Percentiles rank a stretch among this genome's conserved stretches.
These are phyloP conservation scores for Cygnus atratus DNA, from an alignment of 2,113 vertebrate genomes.

Conservation along the genomic window DNA sequence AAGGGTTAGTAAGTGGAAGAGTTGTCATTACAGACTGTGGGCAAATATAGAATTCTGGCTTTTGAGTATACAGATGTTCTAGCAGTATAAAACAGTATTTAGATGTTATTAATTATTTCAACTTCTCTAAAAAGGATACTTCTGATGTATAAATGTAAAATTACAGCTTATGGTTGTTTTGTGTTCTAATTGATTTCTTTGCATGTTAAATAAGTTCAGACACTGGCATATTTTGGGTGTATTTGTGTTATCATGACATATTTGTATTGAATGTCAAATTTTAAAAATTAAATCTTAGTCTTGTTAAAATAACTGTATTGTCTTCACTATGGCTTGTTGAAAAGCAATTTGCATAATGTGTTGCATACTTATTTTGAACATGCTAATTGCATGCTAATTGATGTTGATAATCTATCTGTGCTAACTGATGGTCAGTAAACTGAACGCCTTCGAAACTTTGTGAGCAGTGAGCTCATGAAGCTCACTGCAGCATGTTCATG, in stretches of 20 bases:
- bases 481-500: too few relatives aligned
- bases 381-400: not conserved
- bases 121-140: conserved; percentile 74
- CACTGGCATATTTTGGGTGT: conserved; percentile 81
- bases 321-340: conserved; percentile 37
- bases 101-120: conserved; percentile 77
- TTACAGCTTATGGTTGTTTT: conserved; percentile 76
- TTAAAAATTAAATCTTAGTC: conserved; percentile 75
- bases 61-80: conserved; percentile 62
- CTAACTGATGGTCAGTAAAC: not conserved
- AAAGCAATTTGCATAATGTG: conserved; percentile 5
- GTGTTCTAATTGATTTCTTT: conserved; percentile 75
- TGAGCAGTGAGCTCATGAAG: too few relatives aligned
- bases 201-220: conserved; percentile 83
- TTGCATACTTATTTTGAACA: not conserved
- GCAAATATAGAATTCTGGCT: conserved; percentile 77
- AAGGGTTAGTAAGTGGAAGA: conserved; percentile 80
- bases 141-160: conserved; percentile 85
- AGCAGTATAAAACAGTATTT: conserved; percentile 67
- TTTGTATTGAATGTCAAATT: conserved; percentile 78
- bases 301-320: conserved; percentile 75
- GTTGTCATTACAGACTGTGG: conserved; percentile 89
- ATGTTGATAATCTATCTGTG: not conserved
- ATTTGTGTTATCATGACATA: conserved; percentile 80
- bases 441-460: not conserved